These are phyloP conservation scores for Pyrrhosoma nymphula DNA, from an alignment of 2,888 invertebrate species.

Conservation along the genomic window DNA sequence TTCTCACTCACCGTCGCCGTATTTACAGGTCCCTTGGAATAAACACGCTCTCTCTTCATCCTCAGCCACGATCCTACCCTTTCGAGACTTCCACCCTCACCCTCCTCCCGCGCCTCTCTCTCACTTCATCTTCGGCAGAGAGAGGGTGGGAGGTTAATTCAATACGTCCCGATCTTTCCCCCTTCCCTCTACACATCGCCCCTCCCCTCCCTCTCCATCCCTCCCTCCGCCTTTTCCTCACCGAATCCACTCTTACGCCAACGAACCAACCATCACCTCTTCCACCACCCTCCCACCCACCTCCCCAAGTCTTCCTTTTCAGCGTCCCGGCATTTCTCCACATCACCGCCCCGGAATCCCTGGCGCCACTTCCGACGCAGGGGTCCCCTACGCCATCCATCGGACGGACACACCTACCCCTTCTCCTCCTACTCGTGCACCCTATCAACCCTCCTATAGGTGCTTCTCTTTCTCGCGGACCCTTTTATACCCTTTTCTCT, in stretches of 20 bases:
- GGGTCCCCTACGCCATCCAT: neutral
- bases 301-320: neutral
- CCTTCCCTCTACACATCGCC: neutral
- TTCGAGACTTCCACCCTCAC: neutral
- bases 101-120: too few relatives aligned
- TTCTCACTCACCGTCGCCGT: neutral
- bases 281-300: neutral
- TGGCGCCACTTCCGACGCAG: neutral
- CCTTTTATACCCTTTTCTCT: neutral
- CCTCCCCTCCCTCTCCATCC: neutral
- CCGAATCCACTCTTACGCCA: too few relatives aligned
- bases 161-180: neutral
- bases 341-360: conserved; percentile 50
- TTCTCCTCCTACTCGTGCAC: neutral
- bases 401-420: neutral
- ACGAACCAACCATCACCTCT: neutral
- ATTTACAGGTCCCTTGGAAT: neutral
- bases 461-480: neutral
- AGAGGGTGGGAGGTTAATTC: neutral
- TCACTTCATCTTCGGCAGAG: neutral
- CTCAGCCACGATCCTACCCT: neutral
- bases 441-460: neutral
- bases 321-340: conserved; percentile 35
- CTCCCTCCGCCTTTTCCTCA: neutral
- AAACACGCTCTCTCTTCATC: neutral